Base-by-base conservation (phyloP, 2,113 vertebrate species). In the Oplegnathus fasciatus region DNA sequence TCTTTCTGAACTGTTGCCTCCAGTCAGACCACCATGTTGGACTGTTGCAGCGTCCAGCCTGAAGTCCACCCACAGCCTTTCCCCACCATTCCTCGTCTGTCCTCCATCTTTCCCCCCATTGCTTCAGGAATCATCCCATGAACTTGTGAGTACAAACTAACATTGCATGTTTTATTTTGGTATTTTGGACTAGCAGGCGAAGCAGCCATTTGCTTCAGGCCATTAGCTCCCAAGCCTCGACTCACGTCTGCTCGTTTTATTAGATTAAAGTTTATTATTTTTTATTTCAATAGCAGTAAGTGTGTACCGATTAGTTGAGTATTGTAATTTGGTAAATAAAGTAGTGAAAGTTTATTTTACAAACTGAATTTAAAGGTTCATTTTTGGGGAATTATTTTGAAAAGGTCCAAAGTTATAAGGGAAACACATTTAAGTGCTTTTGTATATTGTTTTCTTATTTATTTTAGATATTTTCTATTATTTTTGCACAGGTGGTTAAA, bases 121-220 rank as follows among this genome's bases (percentile, higher is more conserved):
- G 18, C 52, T 58, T n/a, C 28, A 11, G 15, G 26, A 26, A 5
- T 32, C 30, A 17, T 17, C 30, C 37, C 40, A 34, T 60, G 54
- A 54, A 34, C 34, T 46, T 20, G 54, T 79, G 28, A 70, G 77
- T 79, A 50, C 55, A 6, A 58, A 7, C 15, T n/a, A 58, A 44
- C 22, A 28, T 30, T 26, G 4, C 30, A 54, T 7, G 0, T 54
- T 71, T 24, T 37, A 28, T 60, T 37, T 48, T 72, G 48, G 37
- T 65, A 71, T 17, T 54, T 69, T 28, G 65, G 7, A 68, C 10
- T 14, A 32, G 42, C 44, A 68, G 6, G 9, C 46, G 0, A 52
- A 34, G 48, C 50, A 11, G 5, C 44, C 6, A 42, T 5, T 60
- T 32, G 15, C 32, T 30, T 60, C 7, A 32, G 17, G 13, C 40